Evolutionary conservation across 2,797 vertebrate species (phyloP).

Genomic region (Urophycis tenuis): DNA sequence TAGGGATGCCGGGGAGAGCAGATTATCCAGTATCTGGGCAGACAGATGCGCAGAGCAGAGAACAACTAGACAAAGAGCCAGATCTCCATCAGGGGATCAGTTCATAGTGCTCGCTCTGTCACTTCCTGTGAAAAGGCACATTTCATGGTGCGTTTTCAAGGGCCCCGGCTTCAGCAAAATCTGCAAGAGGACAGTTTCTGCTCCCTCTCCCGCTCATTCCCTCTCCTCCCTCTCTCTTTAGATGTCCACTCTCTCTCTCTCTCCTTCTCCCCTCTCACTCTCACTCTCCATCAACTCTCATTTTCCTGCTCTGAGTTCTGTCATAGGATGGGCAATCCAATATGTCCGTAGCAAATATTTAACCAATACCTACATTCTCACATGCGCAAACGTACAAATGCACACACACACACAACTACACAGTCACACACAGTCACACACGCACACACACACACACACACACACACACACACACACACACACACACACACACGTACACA

Average conservation of each 20-base stretch:
- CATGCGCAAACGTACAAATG: neutral
- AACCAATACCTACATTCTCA: neutral
- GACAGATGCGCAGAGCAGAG: slow-evolving; percentile 68
- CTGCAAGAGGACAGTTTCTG: slow-evolving; percentile 47
- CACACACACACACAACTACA: neutral
- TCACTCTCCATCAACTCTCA: neutral
- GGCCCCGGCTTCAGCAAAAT: slow-evolving; percentile 50
- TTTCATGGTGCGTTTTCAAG: slow-evolving; percentile 69
- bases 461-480: neutral
- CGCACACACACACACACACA: neutral
- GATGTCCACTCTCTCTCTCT: slow-evolving; percentile 11
- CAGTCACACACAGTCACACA: neutral
- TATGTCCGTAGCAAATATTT: neutral
- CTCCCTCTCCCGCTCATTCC: slow-evolving; percentile 15
- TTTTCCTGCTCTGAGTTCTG: slow-evolving; percentile 26
- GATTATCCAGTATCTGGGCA: slow-evolving; percentile 74
- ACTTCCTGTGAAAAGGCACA: slow-evolving; percentile 70
- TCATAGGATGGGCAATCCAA: slow-evolving; percentile 36
- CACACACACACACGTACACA: slow-evolving; percentile 14
- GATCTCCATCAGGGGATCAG: slow-evolving; percentile 73
- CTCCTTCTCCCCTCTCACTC: slow-evolving; percentile 7
- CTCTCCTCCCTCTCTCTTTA: slow-evolving; percentile 15
- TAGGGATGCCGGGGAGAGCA: slow-evolving; percentile 66
- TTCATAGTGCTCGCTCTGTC: slow-evolving; percentile 61
- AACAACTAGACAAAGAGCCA: slow-evolving; percentile 69